Evolutionary conservation across 2,113 vertebrate species (phyloP).

Genomic region (Abramis brama): DNA sequence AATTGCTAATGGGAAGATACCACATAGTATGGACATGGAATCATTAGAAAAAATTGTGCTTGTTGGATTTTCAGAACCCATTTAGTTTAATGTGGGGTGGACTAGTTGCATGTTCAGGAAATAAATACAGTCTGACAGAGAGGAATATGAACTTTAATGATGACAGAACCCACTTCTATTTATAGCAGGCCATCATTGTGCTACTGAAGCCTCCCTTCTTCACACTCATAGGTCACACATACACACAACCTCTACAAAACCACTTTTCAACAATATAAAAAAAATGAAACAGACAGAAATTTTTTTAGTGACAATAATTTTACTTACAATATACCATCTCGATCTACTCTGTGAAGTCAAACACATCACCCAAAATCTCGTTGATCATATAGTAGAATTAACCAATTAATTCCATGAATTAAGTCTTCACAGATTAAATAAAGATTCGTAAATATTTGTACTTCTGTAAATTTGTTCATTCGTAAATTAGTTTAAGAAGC

Average conservation of each 20-base stretch:
- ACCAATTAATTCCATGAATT: not conserved
- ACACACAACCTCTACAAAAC: not conserved
- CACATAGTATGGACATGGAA: not conserved
- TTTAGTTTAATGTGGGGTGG: not conserved
- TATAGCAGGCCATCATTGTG: conserved; percentile 64
- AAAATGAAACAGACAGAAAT: not conserved
- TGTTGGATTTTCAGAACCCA: not conserved
- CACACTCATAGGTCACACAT: conserved; percentile 47
- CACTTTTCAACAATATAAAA: not conserved
- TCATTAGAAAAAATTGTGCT: not conserved
- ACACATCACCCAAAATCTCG: not conserved
- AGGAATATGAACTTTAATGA: conserved; percentile 58
- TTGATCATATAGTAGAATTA: not conserved
- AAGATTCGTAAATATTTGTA: not conserved
- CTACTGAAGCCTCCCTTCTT: conserved; percentile 57
- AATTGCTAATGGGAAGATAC: conserved; percentile 67
- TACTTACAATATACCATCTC: no score
- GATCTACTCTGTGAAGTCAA: no score
- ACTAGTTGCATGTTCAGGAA: not conserved
- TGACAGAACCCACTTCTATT: conserved; percentile 60
- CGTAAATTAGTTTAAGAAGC: not conserved
- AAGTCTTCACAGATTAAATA: not conserved
- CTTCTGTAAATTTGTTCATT: not conserved
- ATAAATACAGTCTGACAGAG: not conserved
- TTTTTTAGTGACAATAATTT: not conserved